Percentiles rank a stretch among this genome's conserved stretches.
These are phyloP conservation scores for Pogonomyrmex californicus DNA, from an alignment of 1,140 invertebrate genomes.

Conservation along the genomic window DNA sequence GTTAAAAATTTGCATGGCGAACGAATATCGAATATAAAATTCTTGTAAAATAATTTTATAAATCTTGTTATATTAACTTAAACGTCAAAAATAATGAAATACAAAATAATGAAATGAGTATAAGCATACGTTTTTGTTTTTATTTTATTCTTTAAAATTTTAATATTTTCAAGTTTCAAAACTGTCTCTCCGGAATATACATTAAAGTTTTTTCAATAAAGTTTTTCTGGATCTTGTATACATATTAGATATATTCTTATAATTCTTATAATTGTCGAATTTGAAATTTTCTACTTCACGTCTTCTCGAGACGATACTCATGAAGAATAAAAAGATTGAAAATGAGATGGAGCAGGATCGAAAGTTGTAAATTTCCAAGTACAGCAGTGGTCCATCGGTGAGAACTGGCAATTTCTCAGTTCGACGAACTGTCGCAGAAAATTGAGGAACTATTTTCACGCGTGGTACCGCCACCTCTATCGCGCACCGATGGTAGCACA, in stretches of 20 bases:
- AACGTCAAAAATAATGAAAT: background rate
- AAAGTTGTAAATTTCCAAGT: conserved; percentile 65
- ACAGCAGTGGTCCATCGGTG: conserved; percentile 69
- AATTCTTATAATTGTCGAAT: background rate
- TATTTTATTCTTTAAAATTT: background rate
- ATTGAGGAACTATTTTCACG: conserved; percentile 82
- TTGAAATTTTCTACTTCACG: background rate
- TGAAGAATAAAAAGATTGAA: conserved; percentile 30
- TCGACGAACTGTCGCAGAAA: conserved; percentile 72
- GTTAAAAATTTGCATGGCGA: background rate
- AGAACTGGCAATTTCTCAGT: conserved; percentile 78
- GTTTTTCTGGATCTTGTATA: background rate
- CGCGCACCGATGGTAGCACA: conserved; percentile 61
- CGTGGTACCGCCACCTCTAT: conserved; percentile 70
- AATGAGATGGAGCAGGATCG: conserved; percentile 66
- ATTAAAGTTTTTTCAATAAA: background rate
- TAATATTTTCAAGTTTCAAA: background rate
- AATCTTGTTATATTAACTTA: background rate
- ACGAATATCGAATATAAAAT: conserved; percentile 6
- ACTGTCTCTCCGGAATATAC: background rate
- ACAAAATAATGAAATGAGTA: background rate
- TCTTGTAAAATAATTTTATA: background rate
- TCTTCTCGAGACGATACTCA: background rate
- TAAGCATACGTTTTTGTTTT: too few species aligned
- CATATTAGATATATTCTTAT: background rate